Percentiles rank a stretch among this genome's conserved stretches.
Evolutionary conservation across 2,888 invertebrate species (phyloP).

Genomic region (Omphaloscelis lunosa): DNA sequence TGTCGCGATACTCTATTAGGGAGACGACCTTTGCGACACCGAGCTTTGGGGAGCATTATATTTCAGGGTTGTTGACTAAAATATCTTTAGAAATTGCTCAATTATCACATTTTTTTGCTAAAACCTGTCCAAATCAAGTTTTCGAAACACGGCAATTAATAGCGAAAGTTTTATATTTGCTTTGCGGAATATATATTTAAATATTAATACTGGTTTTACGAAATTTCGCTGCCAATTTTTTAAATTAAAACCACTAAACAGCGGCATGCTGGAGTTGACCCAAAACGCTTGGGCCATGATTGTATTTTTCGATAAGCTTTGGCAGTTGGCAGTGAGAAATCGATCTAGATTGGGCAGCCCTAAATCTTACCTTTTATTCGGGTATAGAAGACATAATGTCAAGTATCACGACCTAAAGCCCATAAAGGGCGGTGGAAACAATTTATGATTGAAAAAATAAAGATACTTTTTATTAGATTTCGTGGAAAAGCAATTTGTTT

Average conservation of each 20-base stretch:
- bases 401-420: conserved; percentile 67
- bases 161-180: conserved; percentile 33
- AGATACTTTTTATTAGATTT: conserved; percentile 52
- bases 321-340: conserved; percentile 55
- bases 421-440: conserved; percentile 49
- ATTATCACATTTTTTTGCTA: conserved; percentile 15
- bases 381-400: conserved; percentile 75
- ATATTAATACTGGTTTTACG: conserved; percentile 20
- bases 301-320: conserved; percentile 53
- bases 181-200: conserved; percentile 19
- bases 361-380: conserved; percentile 59
- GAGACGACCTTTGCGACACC: conserved; percentile 68
- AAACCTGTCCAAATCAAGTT: conserved; percentile 32
- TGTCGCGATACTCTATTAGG: conserved; percentile 70
- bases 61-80: conserved; percentile 51
- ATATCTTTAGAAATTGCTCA: conserved; percentile 25
- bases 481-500: conserved; percentile 55
- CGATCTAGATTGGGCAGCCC: conserved; percentile 57
- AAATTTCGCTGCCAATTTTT: conserved; percentile 36
- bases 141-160: conserved; percentile 33
- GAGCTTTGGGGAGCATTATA: conserved; percentile 48
- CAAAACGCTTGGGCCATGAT: conserved; percentile 50
- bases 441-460: conserved; percentile 61
- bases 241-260: conserved; percentile 36
- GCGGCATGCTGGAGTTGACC: conserved; percentile 44